phyloP scores from a whole-genome alignment of 2,888 invertebrate species.

The Melangyna quadrimaculata region DNA sequence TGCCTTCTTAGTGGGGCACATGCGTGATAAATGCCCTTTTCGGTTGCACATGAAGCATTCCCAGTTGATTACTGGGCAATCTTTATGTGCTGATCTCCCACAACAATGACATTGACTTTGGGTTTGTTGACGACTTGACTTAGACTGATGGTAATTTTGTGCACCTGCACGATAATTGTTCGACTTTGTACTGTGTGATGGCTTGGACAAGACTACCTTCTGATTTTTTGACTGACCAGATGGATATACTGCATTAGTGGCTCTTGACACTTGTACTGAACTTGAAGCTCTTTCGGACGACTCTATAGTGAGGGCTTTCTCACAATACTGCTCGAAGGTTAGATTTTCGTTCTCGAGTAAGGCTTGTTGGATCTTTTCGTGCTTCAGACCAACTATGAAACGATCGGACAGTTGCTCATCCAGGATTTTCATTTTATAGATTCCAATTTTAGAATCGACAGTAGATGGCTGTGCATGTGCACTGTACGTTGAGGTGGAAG shows the following conservation, averaged over 20 bases:
- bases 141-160: background rate
- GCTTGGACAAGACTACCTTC: no score
- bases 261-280: no score
- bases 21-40: background rate
- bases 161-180: background rate
- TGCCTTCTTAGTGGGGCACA: background rate
- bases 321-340: background rate
- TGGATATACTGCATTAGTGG: no score
- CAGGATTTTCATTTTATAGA: background rate
- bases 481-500: background rate
- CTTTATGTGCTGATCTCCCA: no score
- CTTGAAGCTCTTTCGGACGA: no score
- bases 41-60: background rate
- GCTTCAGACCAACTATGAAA: no score
- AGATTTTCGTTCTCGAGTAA: background rate
- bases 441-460: slow-evolving; percentile 1
- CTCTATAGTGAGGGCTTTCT: no score
- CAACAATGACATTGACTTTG: background rate
- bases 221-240: no score
- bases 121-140: background rate
- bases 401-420: background rate
- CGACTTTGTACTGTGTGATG: background rate
- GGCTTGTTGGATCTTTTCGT: no score
- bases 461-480: background rate
- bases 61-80: background rate